phyloP scores from a whole-genome alignment of 2,888 invertebrate species.

The Zootermopsis nevadensis region DNA sequence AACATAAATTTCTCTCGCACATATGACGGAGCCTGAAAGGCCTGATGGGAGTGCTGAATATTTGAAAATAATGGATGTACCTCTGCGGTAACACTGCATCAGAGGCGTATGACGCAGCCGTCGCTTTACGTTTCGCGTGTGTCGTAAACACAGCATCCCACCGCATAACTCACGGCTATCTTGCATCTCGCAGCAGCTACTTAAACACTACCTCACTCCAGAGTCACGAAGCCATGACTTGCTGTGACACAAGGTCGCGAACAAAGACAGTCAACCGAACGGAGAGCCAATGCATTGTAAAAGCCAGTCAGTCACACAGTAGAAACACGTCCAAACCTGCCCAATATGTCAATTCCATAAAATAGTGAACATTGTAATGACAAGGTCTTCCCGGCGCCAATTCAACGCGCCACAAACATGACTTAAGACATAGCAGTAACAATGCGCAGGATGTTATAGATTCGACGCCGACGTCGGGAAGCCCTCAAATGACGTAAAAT shows the following conservation, averaged over 20 bases:
- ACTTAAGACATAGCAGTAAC: too few relatives aligned
- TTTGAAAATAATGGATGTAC: background rate
- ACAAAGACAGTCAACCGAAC: background rate
- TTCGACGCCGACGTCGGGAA: too few relatives aligned
- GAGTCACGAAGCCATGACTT: background rate
- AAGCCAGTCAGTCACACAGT: too few relatives aligned
- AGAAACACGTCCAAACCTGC: too few relatives aligned
- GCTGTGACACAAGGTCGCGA: background rate
- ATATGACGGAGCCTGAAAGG: background rate
- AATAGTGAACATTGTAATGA: too few relatives aligned
- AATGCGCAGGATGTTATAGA: too few relatives aligned
- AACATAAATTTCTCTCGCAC: background rate
- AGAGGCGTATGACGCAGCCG: background rate
- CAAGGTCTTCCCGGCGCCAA: too few relatives aligned
- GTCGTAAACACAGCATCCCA: slow-evolving; percentile 1
- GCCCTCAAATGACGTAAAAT: too few relatives aligned
- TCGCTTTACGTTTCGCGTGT: background rate
- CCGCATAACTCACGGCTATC: background rate
- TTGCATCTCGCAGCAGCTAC: background rate
- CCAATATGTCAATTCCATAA: too few relatives aligned
- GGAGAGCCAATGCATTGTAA: too few relatives aligned
- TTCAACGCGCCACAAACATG: too few relatives aligned
- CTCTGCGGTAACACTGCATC: background rate
- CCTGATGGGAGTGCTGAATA: background rate
- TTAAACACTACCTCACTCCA: background rate